Conservation (phyloP, 2,113 vertebrate genomes). For the Rousettus leschenaultii region DNA sequence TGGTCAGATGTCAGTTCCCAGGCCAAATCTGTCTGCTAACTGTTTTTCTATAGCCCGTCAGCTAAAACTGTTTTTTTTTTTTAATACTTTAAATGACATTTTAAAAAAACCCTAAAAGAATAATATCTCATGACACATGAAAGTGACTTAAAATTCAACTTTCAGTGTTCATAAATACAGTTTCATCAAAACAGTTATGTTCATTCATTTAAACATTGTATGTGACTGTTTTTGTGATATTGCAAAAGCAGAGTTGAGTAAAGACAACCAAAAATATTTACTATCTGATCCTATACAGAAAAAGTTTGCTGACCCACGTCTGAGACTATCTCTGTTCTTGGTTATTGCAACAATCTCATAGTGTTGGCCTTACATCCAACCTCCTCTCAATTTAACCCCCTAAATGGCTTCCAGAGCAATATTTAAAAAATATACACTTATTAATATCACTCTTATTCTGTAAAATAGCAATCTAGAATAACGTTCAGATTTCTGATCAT, state of each 20-base stretch:
- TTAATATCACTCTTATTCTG: not conserved
- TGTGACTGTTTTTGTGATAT: not conserved
- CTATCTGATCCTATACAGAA: not conserved
- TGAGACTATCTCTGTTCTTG: not conserved
- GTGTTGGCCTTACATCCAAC: not conserved
- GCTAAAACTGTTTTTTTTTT: not conserved
- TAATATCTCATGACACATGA: not conserved
- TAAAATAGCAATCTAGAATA: not conserved
- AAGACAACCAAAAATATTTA: not conserved
- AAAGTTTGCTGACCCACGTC: not conserved
- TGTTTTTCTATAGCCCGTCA: not conserved
- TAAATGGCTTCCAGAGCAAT: not conserved
- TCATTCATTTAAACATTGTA: not conserved
- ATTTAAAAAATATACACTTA: not conserved
- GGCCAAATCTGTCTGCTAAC: not conserved
- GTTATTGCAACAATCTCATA: not conserved
- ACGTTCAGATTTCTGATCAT: not conserved
- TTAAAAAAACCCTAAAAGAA: not conserved
- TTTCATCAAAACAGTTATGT: not conserved
- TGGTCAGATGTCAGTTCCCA: not conserved
- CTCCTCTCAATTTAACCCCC: not conserved
- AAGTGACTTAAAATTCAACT: not conserved
- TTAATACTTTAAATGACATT: not conserved
- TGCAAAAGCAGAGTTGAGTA: not conserved
- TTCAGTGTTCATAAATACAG: not conserved